Percentiles rank a stretch among this genome's conserved stretches.
These are phyloP conservation scores for Triplophysa bombifrons DNA, from an alignment of 2,797 vertebrate genomes.

Conservation along the genomic window DNA sequence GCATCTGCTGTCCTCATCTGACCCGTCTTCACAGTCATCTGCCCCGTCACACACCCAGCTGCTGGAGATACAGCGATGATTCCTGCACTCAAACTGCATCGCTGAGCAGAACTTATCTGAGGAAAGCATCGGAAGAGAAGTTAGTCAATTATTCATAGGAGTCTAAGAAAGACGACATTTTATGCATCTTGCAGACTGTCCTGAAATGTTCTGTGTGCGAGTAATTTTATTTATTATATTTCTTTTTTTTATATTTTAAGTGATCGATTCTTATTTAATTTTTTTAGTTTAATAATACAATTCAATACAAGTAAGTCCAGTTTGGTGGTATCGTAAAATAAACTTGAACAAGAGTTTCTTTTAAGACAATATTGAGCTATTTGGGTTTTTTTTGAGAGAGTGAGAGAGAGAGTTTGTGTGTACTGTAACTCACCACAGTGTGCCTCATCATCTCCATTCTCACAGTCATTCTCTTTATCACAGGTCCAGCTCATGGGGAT, in stretches of 20 bases:
- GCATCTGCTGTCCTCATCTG: conserved; percentile 90
- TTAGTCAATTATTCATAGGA: conserved; percentile 2
- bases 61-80: conserved; percentile 90
- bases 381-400: not conserved
- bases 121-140: conserved; percentile 27
- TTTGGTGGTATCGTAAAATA: too few relatives aligned
- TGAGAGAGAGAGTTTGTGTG: not conserved
- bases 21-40: conserved; percentile 89
- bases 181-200: too few relatives aligned
- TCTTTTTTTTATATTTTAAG: too few relatives aligned
- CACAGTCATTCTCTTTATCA: conserved; percentile 87
- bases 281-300: too few relatives aligned
- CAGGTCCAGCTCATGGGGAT: conserved; percentile 86
- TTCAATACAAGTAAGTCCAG: too few relatives aligned
- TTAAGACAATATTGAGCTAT: not conserved
- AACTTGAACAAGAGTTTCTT: too few relatives aligned
- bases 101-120: conserved; percentile 90
- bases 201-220: too few relatives aligned
- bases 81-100: conserved; percentile 90
- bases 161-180: too few relatives aligned
- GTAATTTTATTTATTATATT: too few relatives aligned
- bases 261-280: too few relatives aligned
- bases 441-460: conserved; percentile 83
- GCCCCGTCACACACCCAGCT: conserved; percentile 96
- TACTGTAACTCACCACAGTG: conserved; percentile 77